phyloP scores from a whole-genome alignment of 2,113 vertebrate species.

The Pelodiscus sinensis region DNA sequence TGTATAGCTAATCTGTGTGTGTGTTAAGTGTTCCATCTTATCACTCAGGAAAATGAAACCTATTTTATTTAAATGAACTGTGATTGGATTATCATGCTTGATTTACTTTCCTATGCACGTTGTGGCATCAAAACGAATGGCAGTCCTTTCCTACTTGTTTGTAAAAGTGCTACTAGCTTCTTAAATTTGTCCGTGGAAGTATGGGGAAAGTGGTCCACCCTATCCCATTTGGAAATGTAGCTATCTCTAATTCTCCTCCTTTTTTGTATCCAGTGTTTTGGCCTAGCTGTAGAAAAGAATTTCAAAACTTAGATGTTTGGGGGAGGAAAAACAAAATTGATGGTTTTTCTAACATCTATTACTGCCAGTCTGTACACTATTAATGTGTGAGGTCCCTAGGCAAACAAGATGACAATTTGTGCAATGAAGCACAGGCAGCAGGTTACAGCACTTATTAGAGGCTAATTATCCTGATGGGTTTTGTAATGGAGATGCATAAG shows the following conservation, averaged over 20 bases:
- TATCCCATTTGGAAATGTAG: conserved; percentile 16
- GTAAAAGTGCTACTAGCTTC: not conserved
- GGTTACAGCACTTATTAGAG: not conserved
- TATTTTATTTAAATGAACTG: not conserved
- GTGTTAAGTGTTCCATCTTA: not conserved
- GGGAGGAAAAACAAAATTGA: not conserved
- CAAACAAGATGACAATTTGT: not conserved
- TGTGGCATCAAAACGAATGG: not conserved
- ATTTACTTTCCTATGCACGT: not conserved
- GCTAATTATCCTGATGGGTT: not conserved
- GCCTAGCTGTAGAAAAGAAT: not conserved
- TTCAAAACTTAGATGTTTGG: not conserved
- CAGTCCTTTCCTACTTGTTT: not conserved
- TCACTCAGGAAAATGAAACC: no score
- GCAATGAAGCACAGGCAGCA: not conserved
- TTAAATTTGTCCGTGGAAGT: not conserved
- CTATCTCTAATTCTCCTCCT: not conserved
- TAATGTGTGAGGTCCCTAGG: not conserved
- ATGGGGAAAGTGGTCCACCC: not conserved
- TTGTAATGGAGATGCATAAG: not conserved
- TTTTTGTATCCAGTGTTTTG: not conserved
- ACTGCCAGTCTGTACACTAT: no score
- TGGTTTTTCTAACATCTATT: no score
- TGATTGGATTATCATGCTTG: not conserved
- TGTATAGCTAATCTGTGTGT: conserved; percentile 23